A percentile compares a stretch with the other conserved stretches of the same genome.
Conservation (phyloP, 35 echinoderm and acorn worm genomes). For the Patiria miniata region DNA sequence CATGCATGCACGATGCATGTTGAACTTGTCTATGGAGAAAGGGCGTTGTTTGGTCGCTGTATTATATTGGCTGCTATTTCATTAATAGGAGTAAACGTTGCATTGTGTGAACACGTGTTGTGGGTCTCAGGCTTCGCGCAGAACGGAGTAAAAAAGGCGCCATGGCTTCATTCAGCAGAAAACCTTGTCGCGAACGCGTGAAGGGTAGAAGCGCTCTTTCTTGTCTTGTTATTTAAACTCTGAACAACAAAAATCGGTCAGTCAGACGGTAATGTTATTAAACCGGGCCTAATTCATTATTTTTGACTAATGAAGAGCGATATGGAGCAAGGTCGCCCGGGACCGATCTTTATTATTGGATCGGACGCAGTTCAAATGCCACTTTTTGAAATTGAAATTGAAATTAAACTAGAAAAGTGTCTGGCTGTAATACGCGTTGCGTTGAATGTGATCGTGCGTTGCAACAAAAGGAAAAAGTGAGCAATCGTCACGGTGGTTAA, state of each 20-base stretch:
- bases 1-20: not conserved
- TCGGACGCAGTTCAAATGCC: too few species aligned
- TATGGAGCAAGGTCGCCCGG: too few species aligned
- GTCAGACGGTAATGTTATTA: not conserved
- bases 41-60: too few species aligned
- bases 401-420: too few species aligned
- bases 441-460: too few species aligned
- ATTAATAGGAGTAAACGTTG: slow-evolving; percentile 3
- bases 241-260: not conserved
- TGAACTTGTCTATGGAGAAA: slow-evolving; percentile 1
- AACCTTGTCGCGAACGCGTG: not conserved
- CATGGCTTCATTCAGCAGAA: not conserved
- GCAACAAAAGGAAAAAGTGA: too few species aligned
- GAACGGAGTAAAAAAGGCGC: not conserved
- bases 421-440: too few species aligned
- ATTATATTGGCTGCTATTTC: not conserved
- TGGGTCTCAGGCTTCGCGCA: not conserved
- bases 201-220: not conserved
- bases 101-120: slow-evolving; percentile 17
- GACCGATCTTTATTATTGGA: too few species aligned
- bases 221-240: too few species aligned
- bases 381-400: too few species aligned
- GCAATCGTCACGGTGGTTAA: too few species aligned
- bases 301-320: not conserved
- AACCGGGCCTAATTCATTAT: not conserved